These are phyloP conservation scores for Hetaerina americana DNA, from an alignment of 1,140 invertebrate genomes.

Conservation along the genomic window DNA sequence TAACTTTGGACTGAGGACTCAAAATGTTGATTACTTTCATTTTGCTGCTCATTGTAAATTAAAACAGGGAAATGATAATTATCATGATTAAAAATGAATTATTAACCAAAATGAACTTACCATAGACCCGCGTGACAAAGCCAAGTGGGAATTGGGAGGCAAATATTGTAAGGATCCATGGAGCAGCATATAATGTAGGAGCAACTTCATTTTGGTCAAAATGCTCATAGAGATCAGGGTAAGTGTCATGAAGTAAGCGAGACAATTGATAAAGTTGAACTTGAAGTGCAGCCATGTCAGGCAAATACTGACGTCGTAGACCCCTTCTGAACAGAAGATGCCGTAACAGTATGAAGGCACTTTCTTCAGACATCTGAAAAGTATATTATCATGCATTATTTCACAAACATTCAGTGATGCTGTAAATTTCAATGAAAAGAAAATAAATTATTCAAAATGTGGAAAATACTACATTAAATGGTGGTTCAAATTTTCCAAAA, in stretches of 20 bases:
- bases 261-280: slow-evolving; percentile 87
- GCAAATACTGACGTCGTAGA: slow-evolving; percentile 74
- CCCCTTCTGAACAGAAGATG: slow-evolving; percentile 85
- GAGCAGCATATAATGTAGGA: slow-evolving; percentile 86
- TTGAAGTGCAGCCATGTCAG: slow-evolving; percentile 87
- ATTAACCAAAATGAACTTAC: slow-evolving; percentile 34
- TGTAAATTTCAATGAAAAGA: too few relatives aligned
- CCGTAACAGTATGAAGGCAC: slow-evolving; percentile 73
- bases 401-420: too few relatives aligned
- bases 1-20: too few relatives aligned
- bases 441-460: too few relatives aligned
- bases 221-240: slow-evolving; percentile 74
- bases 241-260: slow-evolving; percentile 75
- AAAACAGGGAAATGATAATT: too few relatives aligned
- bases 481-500: too few relatives aligned
- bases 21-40: too few relatives aligned
- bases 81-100: slow-evolving; percentile 7
- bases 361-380: slow-evolving; percentile 74
- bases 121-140: slow-evolving; percentile 86
- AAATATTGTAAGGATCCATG: slow-evolving; percentile 91
- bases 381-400: too few relatives aligned
- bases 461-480: too few relatives aligned
- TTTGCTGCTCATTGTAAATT: too few relatives aligned
- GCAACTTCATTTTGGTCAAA: slow-evolving; percentile 81
- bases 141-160: slow-evolving; percentile 93